A percentile compares a stretch with the other conserved stretches of the same genome.
These are phyloP conservation scores for Rhopalosiphum maidis DNA, from an alignment of 1,140 invertebrate species.

Conservation along the genomic window DNA sequence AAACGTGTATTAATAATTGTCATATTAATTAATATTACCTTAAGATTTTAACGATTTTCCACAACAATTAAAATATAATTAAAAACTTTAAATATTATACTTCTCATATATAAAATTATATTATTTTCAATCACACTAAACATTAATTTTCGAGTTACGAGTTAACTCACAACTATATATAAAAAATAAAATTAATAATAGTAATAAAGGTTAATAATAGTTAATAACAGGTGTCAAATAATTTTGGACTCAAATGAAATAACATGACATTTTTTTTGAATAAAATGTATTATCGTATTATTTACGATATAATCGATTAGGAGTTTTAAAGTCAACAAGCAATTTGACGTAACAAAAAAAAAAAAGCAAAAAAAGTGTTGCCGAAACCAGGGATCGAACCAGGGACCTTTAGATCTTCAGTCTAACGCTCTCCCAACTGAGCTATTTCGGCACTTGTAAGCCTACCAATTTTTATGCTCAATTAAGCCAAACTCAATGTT, in stretches of 20 bases:
- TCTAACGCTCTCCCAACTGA: constrained; percentile 83
- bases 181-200: too few species aligned
- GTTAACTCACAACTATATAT: not conserved
- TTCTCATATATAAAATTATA: too few species aligned
- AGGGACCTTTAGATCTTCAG: constrained; percentile 82
- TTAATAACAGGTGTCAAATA: too few species aligned
- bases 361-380: constrained; percentile 64
- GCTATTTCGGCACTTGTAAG: constrained; percentile 72
- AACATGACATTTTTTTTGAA: too few species aligned
- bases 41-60: not conserved
- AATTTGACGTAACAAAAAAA: not conserved
- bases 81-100: not conserved
- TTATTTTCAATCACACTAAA: not conserved
- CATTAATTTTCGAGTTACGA: not conserved
- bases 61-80: not conserved
- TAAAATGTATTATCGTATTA: too few species aligned
- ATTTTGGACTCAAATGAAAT: too few species aligned
- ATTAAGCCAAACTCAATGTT: not conserved
- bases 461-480: not conserved
- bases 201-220: too few species aligned
- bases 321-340: too few species aligned
- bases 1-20: too few species aligned
- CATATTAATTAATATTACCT: too few species aligned
- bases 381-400: constrained; percentile 79
- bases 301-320: too few species aligned